Evolutionary conservation across 2,113 vertebrate genomes (phyloP).

Genomic region (Halichoeres trimaculatus): DNA sequence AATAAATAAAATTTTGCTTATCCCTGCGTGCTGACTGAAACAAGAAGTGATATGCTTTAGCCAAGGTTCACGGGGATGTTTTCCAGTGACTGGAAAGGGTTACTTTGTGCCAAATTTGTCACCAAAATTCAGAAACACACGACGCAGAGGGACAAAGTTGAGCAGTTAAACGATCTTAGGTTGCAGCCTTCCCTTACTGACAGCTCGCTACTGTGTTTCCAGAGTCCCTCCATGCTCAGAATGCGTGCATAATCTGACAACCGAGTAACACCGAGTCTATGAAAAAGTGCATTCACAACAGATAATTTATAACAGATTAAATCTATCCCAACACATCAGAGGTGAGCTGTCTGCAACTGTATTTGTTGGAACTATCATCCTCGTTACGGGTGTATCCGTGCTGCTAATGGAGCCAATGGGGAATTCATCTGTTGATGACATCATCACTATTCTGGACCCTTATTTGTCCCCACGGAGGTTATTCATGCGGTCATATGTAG

Average conservation of each 20-base stretch:
- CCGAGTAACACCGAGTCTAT: background rate
- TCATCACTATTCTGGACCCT: conserved; percentile 21
- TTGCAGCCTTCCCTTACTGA: conserved; percentile 31
- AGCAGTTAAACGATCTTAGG: conserved; percentile 13
- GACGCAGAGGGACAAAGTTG: background rate
- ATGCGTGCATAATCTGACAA: conserved; percentile 3
- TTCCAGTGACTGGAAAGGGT: too few species aligned
- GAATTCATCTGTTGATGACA: conserved; percentile 32
- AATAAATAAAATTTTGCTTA: too few species aligned
- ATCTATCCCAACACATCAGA: too few species aligned
- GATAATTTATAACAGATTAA: too few species aligned
- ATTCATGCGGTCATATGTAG: background rate
- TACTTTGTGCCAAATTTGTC: too few species aligned
- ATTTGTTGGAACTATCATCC: background rate
- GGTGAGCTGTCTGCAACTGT: background rate
- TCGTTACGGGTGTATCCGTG: conserved; percentile 5
- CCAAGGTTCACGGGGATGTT: too few species aligned
- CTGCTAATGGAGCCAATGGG: conserved; percentile 30
- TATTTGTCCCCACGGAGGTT: background rate
- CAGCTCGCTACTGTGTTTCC: conserved; percentile 9
- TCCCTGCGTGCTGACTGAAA: too few species aligned
- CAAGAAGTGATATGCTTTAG: too few species aligned
- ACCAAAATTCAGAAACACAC: conserved; percentile 21
- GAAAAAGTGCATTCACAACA: background rate
- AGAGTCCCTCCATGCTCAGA: conserved; percentile 8